Conservation (phyloP, 2,888 invertebrate genomes). For the Lochmaea capreae region DNA sequence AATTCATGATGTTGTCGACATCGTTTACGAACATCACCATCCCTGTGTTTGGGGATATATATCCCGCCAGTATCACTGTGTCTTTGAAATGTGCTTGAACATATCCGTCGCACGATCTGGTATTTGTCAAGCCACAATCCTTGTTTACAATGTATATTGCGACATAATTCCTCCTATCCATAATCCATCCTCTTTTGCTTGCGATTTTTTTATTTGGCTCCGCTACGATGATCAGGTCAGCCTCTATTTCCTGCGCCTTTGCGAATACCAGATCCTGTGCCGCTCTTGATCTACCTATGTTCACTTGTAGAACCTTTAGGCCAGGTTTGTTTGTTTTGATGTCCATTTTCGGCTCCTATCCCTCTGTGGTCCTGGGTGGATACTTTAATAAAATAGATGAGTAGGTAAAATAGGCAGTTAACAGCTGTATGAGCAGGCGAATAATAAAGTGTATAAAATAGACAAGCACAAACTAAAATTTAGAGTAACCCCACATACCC, state of each 20-base stretch:
- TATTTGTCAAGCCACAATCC: not conserved
- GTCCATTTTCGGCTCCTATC: too few relatives aligned
- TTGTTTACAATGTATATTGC: not conserved
- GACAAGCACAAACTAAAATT: too few relatives aligned
- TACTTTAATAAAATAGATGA: too few relatives aligned
- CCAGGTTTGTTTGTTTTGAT: too few relatives aligned
- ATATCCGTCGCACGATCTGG: not conserved
- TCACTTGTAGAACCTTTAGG: too few relatives aligned
- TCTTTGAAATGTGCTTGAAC: not conserved
- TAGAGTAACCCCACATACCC: too few relatives aligned
- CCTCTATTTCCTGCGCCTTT: not conserved
- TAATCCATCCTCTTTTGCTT: not conserved
- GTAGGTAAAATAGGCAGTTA: too few relatives aligned
- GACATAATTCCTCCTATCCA: not conserved
- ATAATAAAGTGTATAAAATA: too few relatives aligned
- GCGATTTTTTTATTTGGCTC: constrained; percentile 11
- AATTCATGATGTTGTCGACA: constrained; percentile 1
- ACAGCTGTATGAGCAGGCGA: too few relatives aligned
- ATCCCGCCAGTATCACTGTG: not conserved
- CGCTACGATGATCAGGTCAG: not conserved
- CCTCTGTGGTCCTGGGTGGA: too few relatives aligned
- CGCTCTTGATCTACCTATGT: not conserved
- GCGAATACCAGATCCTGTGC: not conserved
- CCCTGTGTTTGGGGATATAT: constrained; percentile 13
- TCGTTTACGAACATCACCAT: not conserved